phyloP scores from a whole-genome alignment of 35 echinoderm and acorn worm species.

The Ptychodera flava region DNA sequence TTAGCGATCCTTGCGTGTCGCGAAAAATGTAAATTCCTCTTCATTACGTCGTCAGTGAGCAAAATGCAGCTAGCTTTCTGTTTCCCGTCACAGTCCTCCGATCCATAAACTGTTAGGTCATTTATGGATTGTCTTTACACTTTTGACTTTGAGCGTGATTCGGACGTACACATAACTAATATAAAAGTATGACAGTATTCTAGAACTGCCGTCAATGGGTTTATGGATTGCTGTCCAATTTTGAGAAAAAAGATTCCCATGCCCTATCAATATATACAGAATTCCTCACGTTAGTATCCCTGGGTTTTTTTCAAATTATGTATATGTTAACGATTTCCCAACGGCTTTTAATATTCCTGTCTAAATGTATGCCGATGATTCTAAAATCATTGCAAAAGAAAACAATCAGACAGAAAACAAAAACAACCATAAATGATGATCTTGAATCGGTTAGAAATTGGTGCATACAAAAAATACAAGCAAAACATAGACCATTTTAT shows the following conservation, averaged over 20 bases:
- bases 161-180: too few relatives aligned
- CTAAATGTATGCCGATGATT: background rate
- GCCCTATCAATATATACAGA: background rate
- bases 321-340: background rate
- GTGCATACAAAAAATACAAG: background rate
- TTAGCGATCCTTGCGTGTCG: too few relatives aligned
- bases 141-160: too few relatives aligned
- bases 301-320: background rate
- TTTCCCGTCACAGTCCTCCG: too few relatives aligned
- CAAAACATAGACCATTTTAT: background rate
- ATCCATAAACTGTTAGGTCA: too few relatives aligned
- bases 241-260: background rate
- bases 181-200: too few relatives aligned
- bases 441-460: background rate
- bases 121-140: too few relatives aligned
- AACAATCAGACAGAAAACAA: background rate
- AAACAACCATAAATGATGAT: background rate
- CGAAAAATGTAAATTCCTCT: too few relatives aligned
- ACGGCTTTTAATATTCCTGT: background rate
- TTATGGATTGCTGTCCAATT: background rate
- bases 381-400: background rate
- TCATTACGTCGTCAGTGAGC: too few relatives aligned
- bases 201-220: too few relatives aligned
- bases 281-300: background rate
- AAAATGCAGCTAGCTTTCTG: too few relatives aligned